Base-by-base conservation (phyloP, 2,797 vertebrate species). In the Diplodus puntazzo region DNA sequence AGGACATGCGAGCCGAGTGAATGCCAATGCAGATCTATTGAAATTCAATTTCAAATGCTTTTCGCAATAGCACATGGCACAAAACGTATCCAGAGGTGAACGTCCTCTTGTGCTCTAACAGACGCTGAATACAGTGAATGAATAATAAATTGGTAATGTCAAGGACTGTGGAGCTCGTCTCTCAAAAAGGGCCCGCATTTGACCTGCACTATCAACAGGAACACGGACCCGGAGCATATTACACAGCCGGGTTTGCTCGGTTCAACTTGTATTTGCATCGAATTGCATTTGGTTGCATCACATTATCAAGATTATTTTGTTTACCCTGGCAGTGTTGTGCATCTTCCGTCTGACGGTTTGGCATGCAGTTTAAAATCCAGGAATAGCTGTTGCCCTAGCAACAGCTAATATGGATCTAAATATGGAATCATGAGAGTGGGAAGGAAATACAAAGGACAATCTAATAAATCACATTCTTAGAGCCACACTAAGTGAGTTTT, bases 41-140 rank as follows among this genome's bases (percentile, higher is more conserved):
- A 93, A 92, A 94, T 93, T 91, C 89, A 91, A 87, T 92, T 89
- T 92, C 63, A 80, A 92, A 90, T 82, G 86, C 84, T 85, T 82
- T 90, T 84, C 8, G 55, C 73, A 76, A 89, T 90, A 84, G 87
- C 82, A 86, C 83, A 86, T 92, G 89, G 83, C 90, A 87, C 57
- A 27, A 83, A 90, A 75, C 80, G 71, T 73, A 84, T 87, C 87
- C 86, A 79, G 76, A 61, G 83, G 79, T 90, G 87, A 88, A 86
- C 69, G 81, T 89, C 84, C 74, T 86, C 76, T 64, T 85, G 86
- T 64, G 43, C 73, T 80, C 65, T 46, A 54, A 70, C 81, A 84
- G 70, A 85, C 70, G 59, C 64, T 73, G 86, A 90, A 87, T 89
- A 77, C 81, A 77, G 72, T 54, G 87, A 87, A 82, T 83, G 86